Conservation (phyloP, 2,113 vertebrate species). For the Alectura lathami region DNA sequence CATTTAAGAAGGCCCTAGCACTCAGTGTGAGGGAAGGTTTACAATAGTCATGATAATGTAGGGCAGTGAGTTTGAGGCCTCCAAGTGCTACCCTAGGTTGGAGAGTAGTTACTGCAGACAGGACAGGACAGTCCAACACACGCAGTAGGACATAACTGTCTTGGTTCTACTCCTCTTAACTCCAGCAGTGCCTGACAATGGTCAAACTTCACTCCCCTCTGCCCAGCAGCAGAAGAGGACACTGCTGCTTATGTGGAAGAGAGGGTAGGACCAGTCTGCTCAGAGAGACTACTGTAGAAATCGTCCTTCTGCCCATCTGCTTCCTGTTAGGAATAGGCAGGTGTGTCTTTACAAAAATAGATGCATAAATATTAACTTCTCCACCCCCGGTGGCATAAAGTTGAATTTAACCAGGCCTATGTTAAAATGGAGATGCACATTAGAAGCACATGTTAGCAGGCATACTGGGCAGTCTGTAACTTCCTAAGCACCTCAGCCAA, state of each 20-base stretch:
- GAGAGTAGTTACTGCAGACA: background rate
- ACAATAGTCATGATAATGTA: rapidly evolving
- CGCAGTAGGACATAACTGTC: rapidly evolving
- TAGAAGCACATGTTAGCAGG: too few relatives aligned
- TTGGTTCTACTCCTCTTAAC: background rate
- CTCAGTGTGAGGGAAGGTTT: rapidly evolving
- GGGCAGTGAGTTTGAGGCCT: background rate
- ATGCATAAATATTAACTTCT: too few relatives aligned
- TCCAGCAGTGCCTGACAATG: background rate
- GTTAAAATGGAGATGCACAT: too few relatives aligned
- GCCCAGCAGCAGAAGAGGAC: background rate
- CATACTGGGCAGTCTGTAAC: too few relatives aligned
- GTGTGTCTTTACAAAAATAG: too few relatives aligned
- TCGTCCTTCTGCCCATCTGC: too few relatives aligned
- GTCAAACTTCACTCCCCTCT: rapidly evolving
- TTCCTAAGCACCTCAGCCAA: too few relatives aligned
- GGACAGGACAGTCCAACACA: background rate
- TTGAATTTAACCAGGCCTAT: too few relatives aligned
- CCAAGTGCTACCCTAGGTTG: rapidly evolving
- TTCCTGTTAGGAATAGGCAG: too few relatives aligned
- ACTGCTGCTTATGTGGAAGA: too few relatives aligned
- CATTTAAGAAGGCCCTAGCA: background rate
- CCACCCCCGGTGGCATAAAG: too few relatives aligned
- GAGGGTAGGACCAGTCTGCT: background rate
- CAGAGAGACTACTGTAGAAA: background rate